Evolutionary conservation across 2,888 invertebrate species (phyloP).

Genomic region (Nipponacmea schrenckii): DNA sequence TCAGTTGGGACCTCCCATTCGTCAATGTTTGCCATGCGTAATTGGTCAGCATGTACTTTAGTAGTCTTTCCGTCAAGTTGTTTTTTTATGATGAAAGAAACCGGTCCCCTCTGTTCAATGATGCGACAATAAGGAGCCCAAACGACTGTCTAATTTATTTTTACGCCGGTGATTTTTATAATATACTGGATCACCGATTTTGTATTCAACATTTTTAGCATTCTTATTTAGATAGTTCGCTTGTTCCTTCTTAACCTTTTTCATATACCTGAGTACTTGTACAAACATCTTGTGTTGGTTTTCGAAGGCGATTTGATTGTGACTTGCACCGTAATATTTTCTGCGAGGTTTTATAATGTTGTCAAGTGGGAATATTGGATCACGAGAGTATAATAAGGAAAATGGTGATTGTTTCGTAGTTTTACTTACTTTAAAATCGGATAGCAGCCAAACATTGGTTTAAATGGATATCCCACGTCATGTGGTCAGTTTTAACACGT

Average conservation of each 20-base stretch:
- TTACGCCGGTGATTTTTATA: conserved; percentile 25
- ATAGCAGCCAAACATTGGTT: too few species aligned
- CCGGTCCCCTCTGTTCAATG: conserved; percentile 27
- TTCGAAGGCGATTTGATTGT: conserved; percentile 27
- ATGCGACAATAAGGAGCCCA: conserved; percentile 33
- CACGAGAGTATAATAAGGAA: conserved; percentile 27
- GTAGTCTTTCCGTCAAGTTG: conserved; percentile 7
- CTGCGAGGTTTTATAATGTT: conserved; percentile 27
- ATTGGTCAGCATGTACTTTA: conserved; percentile 19
- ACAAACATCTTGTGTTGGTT: conserved; percentile 31
- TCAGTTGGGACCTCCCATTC: too few species aligned
- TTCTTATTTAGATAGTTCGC: conserved; percentile 28
- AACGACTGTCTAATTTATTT: conserved; percentile 27
- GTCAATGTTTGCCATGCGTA: conserved; percentile 19
- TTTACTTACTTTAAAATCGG: too few species aligned
- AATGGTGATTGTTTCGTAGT: too few species aligned
- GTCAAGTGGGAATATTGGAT: conserved; percentile 30
- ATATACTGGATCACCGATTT: conserved; percentile 33
- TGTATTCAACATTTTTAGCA: conserved; percentile 21
- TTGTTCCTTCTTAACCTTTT: conserved; percentile 28
- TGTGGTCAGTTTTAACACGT: too few species aligned
- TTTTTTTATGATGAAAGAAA: conserved; percentile 17
- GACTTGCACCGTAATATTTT: conserved; percentile 27
- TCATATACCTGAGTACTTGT: conserved; percentile 18
- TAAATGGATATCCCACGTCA: too few species aligned